Evolutionary conservation across 2,113 vertebrate species (phyloP).

Genomic region (Erinaceus europaeus): DNA sequence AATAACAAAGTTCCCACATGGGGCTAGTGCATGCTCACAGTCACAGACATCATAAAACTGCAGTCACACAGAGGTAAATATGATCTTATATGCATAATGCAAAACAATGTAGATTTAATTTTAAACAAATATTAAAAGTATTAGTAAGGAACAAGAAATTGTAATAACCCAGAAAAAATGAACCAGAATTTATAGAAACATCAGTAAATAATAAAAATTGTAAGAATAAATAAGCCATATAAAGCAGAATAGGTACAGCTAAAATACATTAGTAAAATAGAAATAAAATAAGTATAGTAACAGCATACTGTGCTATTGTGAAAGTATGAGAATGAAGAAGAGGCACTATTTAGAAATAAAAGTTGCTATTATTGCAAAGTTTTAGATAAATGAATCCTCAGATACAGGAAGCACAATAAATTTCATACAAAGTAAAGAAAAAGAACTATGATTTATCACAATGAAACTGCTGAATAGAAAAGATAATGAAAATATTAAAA

Average conservation of each 20-base stretch:
- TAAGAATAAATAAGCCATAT: not conserved
- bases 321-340: not conserved
- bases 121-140: not conserved
- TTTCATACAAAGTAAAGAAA: not conserved
- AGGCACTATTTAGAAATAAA: not conserved
- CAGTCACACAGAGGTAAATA: not conserved
- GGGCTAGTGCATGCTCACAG: not conserved
- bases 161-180: not conserved
- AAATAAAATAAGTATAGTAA: not conserved
- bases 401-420: not conserved
- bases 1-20: not conserved
- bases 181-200: not conserved
- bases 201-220: not conserved
- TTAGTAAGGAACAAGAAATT: not conserved
- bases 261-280: not conserved
- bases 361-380: not conserved
- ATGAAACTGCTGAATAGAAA: slow-evolving; percentile 20
- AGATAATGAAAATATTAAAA: not conserved
- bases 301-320: too few species aligned
- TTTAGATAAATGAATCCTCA: not conserved
- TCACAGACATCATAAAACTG: not conserved
- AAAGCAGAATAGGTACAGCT: not conserved
- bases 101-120: not conserved
- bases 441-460: not conserved
- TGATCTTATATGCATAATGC: not conserved